Evolutionary conservation across 2,113 vertebrate genomes (phyloP).

Genomic region (Syrrhaptes paradoxus): DNA sequence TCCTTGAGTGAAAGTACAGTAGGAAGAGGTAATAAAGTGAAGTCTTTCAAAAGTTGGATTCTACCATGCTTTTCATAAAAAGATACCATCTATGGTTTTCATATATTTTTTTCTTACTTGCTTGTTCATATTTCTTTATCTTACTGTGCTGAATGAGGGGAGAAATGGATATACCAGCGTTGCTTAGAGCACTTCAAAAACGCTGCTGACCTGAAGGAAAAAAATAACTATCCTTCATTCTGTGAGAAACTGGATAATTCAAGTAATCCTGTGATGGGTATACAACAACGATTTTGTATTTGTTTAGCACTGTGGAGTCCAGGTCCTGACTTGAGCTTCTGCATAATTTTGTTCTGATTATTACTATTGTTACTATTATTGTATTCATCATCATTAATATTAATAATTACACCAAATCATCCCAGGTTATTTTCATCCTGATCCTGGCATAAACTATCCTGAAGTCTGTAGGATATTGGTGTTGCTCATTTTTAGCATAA

Average conservation of each 20-base stretch:
- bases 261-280: background rate
- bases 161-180: background rate
- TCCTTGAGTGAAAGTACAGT: background rate
- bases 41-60: constrained; percentile 1
- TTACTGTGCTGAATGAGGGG: background rate
- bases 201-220: background rate
- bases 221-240: background rate
- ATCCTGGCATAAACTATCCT: background rate
- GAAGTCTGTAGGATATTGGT: background rate
- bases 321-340: background rate
- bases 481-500: background rate
- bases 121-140: constrained; percentile 29
- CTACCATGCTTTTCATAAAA: background rate
- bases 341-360: background rate
- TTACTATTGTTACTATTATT: background rate
- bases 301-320: background rate
- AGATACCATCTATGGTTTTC: background rate
- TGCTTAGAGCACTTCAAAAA: background rate
- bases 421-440: background rate
- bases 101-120: background rate
- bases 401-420: background rate
- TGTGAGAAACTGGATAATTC: background rate
- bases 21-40: background rate
- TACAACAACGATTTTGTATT: background rate
- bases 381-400: background rate